Conservation (phyloP, 2,888 invertebrate genomes). For the Pammene aurita region DNA sequence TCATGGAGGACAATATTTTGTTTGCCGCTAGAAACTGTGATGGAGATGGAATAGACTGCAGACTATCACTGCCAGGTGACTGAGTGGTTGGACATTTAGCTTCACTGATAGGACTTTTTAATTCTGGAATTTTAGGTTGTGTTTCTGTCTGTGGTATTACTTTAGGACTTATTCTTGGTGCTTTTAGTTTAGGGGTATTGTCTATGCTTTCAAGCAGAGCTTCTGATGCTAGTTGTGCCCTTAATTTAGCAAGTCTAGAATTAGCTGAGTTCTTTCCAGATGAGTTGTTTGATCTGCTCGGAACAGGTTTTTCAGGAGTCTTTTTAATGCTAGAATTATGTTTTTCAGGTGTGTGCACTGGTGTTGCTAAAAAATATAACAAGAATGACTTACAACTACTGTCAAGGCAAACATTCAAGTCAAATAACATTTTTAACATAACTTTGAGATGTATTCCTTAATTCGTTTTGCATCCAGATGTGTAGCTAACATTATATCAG, state of each 20-base stretch:
- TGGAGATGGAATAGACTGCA: constrained; percentile 68
- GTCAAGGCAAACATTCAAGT: no score
- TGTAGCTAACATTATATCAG: no score
- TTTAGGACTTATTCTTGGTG: constrained; percentile 51
- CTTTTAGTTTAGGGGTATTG: constrained; percentile 45
- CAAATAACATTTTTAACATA: no score
- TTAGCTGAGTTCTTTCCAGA: constrained; percentile 59
- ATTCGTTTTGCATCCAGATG: no score
- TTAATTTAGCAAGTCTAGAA: constrained; percentile 60
- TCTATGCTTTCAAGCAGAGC: constrained; percentile 50
- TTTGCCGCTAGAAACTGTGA: constrained; percentile 78
- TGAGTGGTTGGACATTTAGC: constrained; percentile 57
- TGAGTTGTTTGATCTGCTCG: constrained; percentile 48
- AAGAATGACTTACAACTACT: not conserved
- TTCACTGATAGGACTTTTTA: constrained; percentile 62
- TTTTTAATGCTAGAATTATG: constrained; percentile 45
- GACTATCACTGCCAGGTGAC: constrained; percentile 68
- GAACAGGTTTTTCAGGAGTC: constrained; percentile 44
- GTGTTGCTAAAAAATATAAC: constrained; percentile 22
- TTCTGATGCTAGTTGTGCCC: constrained; percentile 60
- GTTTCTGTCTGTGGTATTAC: constrained; percentile 50
- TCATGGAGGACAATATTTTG: constrained; percentile 77
- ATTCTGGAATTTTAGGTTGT: constrained; percentile 52
- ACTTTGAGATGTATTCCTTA: no score
- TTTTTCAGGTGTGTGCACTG: constrained; percentile 45